Percentiles rank a stretch among this genome's conserved stretches.
Evolutionary conservation across 2,888 invertebrate genomes (phyloP).

Genomic region (Scaptomyza caliginosa): DNA sequence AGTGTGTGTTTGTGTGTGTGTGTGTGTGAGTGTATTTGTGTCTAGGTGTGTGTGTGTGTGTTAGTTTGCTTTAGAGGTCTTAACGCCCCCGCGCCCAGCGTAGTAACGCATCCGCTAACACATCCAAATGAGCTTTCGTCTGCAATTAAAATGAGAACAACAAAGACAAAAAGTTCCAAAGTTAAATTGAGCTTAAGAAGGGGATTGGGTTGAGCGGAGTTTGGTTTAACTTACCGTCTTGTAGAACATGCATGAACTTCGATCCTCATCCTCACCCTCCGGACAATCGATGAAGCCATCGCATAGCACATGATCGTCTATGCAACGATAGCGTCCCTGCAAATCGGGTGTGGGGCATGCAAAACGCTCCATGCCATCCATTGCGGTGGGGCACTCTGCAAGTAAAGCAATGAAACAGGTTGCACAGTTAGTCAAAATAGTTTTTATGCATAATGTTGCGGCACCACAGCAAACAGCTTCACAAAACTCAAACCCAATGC

Average conservation of each 20-base stretch:
- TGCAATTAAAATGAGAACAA: constrained; percentile 85
- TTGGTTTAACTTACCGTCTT: constrained; percentile 91
- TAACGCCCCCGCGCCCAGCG: constrained; percentile 98
- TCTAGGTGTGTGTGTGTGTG: constrained; percentile 22
- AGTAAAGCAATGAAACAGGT: constrained; percentile 78
- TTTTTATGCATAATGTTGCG: constrained; percentile 46
- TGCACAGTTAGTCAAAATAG: constrained; percentile 49
- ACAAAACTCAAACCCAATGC: neutral
- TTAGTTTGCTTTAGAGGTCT: constrained; percentile 61
- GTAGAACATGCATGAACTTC: constrained; percentile 97
- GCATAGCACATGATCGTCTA: constrained; percentile 97
- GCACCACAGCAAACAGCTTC: neutral
- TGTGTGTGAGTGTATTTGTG: constrained; percentile 19
- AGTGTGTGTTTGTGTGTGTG: constrained; percentile 33
- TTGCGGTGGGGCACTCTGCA: constrained; percentile 95
- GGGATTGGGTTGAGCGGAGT: neutral
- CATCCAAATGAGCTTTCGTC: constrained; percentile 98
- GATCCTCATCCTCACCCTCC: constrained; percentile 95
- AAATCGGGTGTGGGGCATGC: constrained; percentile 96
- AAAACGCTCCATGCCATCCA: constrained; percentile 97
- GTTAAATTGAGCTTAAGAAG: no score
- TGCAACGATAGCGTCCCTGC: constrained; percentile 96
- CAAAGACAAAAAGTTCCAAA: neutral
- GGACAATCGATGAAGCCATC: constrained; percentile 98
- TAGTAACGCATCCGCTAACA: constrained; percentile 95